A percentile compares a stretch with the other conserved stretches of the same genome.
These are phyloP conservation scores for Atrina japonica DNA, from an alignment of 2,888 invertebrate genomes.

Conservation along the genomic window DNA sequence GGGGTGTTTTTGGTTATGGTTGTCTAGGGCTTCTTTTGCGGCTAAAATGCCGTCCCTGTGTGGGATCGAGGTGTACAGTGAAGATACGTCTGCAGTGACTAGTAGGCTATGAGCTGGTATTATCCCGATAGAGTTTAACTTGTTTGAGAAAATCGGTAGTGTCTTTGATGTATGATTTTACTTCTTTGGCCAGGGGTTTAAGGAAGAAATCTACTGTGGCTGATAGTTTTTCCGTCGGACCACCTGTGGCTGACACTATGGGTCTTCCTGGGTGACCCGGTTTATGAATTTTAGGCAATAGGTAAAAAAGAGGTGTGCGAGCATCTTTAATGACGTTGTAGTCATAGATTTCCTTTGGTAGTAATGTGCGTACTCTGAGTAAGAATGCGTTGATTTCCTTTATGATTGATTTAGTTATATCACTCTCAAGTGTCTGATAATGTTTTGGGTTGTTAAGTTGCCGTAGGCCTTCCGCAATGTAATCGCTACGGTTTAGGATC, in stretches of 20 bases:
- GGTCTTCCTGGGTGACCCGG: conserved; percentile 35
- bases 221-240: conserved; percentile 29
- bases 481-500: not conserved
- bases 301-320: conserved; percentile 30
- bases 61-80: conserved; percentile 30
- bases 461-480: conserved; percentile 8
- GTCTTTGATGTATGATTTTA: conserved; percentile 20
- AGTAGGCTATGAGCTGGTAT: conserved; percentile 10
- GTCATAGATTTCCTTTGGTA: no score
- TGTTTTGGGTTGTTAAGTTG: conserved; percentile 4
- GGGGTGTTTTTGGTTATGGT: no score
- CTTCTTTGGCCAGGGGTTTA: conserved; percentile 15
- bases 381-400: no score
- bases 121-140: not conserved
- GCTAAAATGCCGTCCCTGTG: conserved; percentile 34
- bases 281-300: conserved; percentile 44
- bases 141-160: conserved; percentile 22
- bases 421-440: no score
- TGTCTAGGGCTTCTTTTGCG: no score
- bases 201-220: conserved; percentile 12
- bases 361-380: no score
- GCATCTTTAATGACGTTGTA: no score
- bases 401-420: no score
- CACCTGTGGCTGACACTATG: conserved; percentile 27
- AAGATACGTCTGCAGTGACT: conserved; percentile 30